Evolutionary conservation across 2,888 invertebrate species (phyloP).

Genomic region (Lasioglossum calceatum): DNA sequence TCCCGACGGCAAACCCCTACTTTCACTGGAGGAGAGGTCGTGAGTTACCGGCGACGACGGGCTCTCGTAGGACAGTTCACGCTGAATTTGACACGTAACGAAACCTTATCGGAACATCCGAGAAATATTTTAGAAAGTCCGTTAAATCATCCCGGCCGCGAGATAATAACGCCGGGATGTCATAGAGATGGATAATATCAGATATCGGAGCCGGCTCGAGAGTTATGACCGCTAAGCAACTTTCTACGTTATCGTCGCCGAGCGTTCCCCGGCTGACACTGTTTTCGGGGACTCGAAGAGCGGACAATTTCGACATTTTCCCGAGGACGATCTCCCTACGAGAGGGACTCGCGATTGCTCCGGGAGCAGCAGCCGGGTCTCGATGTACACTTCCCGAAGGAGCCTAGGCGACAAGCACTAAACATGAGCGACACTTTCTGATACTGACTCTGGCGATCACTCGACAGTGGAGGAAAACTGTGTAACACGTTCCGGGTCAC

Average conservation of each 20-base stretch:
- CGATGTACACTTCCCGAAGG: background rate
- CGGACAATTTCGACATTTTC: background rate
- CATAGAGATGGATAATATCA: background rate
- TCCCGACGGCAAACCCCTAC: background rate
- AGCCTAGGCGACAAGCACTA: constrained; percentile 1
- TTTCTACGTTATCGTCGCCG: constrained; percentile 12
- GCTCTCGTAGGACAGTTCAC: background rate
- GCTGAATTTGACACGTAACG: background rate
- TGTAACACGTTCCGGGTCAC: background rate
- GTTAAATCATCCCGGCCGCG: background rate
- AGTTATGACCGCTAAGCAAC: background rate
- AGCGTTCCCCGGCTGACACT: background rate
- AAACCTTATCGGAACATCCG: background rate
- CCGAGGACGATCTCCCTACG: background rate
- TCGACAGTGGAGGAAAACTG: background rate
- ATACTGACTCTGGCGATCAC: background rate
- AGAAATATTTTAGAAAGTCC: constrained; percentile 32
- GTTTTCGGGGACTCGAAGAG: background rate
- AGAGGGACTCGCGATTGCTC: background rate
- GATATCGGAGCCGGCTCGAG: background rate
- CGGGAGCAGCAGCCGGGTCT: background rate
- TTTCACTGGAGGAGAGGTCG: background rate
- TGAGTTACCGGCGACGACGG: background rate
- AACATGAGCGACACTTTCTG: constrained; percentile 1
- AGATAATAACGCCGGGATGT: background rate